Percentiles rank a stretch among this genome's conserved stretches.
phyloP scores from a whole-genome alignment of 2,113 vertebrate species.

The Emydocephalus ijimae region DNA sequence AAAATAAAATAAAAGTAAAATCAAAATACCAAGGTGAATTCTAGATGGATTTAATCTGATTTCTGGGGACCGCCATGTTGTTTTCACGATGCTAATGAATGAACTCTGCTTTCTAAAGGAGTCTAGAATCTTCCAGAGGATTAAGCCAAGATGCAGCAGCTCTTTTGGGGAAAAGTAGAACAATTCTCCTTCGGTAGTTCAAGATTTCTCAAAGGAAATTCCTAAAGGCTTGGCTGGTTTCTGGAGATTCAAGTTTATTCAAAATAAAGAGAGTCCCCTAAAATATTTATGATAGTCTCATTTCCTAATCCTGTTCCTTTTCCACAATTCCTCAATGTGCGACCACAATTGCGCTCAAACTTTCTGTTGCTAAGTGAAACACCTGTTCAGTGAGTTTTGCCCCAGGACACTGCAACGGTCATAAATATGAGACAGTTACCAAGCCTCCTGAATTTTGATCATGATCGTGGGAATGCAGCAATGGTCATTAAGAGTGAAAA shows the following conservation, averaged over 20 bases:
- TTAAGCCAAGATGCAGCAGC: neutral
- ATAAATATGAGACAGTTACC: too few species aligned
- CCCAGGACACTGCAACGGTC: too few species aligned
- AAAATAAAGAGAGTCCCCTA: neutral
- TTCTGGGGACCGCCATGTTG: neutral
- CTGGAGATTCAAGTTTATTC: neutral
- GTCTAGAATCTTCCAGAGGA: neutral
- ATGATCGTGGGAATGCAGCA: too few species aligned
- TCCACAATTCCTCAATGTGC: neutral
- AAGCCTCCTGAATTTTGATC: too few species aligned
- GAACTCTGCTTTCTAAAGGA: neutral
- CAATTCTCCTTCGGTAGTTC: neutral
- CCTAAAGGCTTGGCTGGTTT: neutral
- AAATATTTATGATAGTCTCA: neutral
- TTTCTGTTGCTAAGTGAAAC: too few species aligned
- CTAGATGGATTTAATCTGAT: neutral
- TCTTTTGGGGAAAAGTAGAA: neutral
- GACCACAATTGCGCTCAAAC: too few species aligned
- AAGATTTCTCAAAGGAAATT: neutral
- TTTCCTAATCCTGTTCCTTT: neutral
- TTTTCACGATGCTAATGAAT: neutral
- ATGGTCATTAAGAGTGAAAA: too few species aligned
- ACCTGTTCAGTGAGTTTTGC: too few species aligned
- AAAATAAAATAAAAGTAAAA: too few species aligned
- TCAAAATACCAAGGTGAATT: neutral